These are phyloP conservation scores for Rhinophrynus dorsalis DNA, from an alignment of 2,797 vertebrate species.

Conservation along the genomic window DNA sequence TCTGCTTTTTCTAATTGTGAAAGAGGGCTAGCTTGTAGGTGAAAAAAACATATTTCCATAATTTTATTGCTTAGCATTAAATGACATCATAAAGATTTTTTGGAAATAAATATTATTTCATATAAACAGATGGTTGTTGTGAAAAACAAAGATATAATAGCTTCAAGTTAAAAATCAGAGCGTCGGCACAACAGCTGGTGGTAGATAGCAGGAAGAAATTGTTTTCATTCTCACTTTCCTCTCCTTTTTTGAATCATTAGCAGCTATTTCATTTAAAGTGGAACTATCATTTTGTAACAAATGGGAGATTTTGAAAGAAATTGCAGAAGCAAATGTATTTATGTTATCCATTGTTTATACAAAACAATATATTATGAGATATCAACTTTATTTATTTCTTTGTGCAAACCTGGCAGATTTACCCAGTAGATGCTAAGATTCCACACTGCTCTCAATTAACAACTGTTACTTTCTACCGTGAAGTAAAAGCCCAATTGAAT, in stretches of 20 bases:
- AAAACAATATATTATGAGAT: too few species aligned
- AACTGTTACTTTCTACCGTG: too few species aligned
- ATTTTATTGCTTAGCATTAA: constrained; percentile 36
- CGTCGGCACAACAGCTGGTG: constrained; percentile 39
- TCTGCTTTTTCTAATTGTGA: neutral
- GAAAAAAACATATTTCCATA: constrained; percentile 35
- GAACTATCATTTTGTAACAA: too few species aligned
- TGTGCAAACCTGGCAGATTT: too few species aligned
- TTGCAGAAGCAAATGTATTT: too few species aligned
- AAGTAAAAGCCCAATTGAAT: too few species aligned
- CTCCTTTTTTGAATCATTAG: constrained; percentile 34
- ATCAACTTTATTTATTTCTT: too few species aligned
- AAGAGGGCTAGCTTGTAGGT: constrained; percentile 10
- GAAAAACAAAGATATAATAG: constrained; percentile 32
- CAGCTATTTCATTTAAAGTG: too few species aligned
- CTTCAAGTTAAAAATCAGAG: constrained; percentile 27
- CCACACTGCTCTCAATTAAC: too few species aligned
- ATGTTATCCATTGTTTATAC: too few species aligned
- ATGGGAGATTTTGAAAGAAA: too few species aligned
- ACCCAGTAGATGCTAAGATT: too few species aligned
- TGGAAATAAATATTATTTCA: constrained; percentile 41
- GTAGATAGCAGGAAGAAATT: constrained; percentile 31
- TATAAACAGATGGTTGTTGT: constrained; percentile 43
- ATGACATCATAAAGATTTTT: constrained; percentile 48
- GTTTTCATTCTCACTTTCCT: constrained; percentile 28